phyloP scores from a whole-genome alignment of 1,140 invertebrate species.

The Drosophila varians region DNA sequence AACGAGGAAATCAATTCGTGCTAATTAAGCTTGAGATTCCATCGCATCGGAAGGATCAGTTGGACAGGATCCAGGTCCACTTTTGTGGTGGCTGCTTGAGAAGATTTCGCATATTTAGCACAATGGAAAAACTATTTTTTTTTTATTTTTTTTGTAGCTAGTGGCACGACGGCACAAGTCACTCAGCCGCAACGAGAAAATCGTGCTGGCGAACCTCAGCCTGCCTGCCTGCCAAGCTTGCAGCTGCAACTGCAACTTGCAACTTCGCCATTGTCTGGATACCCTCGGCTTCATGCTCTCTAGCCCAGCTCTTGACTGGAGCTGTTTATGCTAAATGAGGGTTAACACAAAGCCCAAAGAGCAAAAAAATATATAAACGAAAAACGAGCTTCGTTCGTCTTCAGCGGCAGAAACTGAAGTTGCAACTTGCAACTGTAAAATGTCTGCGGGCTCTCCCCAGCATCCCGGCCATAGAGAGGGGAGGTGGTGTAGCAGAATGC shows the following conservation, averaged over 20 bases:
- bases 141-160: conserved; percentile 35
- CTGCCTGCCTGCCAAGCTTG: conserved; percentile 21
- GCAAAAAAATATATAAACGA: conserved; percentile 14
- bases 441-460: conserved; percentile 14
- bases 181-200: conserved; percentile 80
- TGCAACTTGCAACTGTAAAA: conserved; percentile 47
- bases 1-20: conserved; percentile 19
- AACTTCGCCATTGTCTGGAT: conserved; percentile 50
- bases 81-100: conserved; percentile 8
- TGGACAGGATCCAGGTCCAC: conserved; percentile 41
- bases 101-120: conserved; percentile 67
- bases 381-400: conserved; percentile 4
- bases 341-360: conserved; percentile 47
- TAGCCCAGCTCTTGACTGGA: too few species aligned
- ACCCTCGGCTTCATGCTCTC: conserved; percentile 8
- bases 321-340: conserved; percentile 75
- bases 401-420: background rate
- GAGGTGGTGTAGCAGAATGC: background rate
- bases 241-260: conserved; percentile 26
- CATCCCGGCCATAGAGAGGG: background rate
- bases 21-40: conserved; percentile 59
- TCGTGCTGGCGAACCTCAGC: conserved; percentile 65
- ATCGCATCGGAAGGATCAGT: background rate
- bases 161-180: conserved; percentile 78
- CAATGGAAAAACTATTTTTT: conserved; percentile 59